Evolutionary conservation across 2,113 vertebrate species (phyloP).

Genomic region (Motacilla alba): DNA sequence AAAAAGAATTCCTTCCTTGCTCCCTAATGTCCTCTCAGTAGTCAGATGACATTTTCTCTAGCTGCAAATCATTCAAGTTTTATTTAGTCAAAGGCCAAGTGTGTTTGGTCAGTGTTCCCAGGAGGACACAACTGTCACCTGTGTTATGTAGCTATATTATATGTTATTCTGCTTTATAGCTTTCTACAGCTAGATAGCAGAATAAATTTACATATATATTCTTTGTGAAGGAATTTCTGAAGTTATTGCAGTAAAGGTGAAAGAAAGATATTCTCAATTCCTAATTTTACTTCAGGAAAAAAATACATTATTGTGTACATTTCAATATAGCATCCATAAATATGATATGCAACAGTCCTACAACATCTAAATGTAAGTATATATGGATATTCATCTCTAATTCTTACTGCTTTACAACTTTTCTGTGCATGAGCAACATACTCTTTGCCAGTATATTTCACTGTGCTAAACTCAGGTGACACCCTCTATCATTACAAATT

Average conservation of each 20-base stretch:
- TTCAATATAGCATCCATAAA: neutral
- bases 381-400: neutral
- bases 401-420: neutral
- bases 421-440: neutral
- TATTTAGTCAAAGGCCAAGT: neutral
- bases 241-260: neutral
- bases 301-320: neutral
- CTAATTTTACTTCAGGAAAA: neutral
- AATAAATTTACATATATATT: neutral
- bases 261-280: neutral
- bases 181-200: neutral
- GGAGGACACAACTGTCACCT: neutral
- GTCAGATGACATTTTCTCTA: neutral
- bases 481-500: neutral
- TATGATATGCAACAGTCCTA: neutral
- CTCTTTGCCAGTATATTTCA: neutral
- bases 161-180: neutral
- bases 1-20: neutral
- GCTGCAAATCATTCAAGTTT: neutral
- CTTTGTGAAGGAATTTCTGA: neutral
- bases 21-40: neutral
- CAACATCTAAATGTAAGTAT: neutral
- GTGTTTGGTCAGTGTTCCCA: neutral
- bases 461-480: neutral
- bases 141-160: neutral